phyloP scores from a whole-genome alignment of 2,888 invertebrate genomes.

The Tolmerus cingulatus region DNA sequence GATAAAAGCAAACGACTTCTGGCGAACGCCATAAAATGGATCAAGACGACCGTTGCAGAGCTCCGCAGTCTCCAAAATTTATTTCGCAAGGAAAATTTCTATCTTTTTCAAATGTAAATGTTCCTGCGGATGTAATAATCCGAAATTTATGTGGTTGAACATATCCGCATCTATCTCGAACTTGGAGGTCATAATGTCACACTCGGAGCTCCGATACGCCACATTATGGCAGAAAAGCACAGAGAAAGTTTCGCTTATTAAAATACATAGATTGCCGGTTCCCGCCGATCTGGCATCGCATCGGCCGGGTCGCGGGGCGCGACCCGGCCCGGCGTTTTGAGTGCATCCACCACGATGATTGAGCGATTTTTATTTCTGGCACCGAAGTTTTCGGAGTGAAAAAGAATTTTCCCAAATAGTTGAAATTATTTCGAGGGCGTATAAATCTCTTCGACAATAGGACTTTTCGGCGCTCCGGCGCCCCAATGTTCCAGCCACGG shows the following conservation, averaged over 20 bases:
- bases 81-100: constrained; percentile 32
- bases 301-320: neutral
- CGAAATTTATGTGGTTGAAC: constrained; percentile 33
- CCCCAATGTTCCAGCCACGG: neutral
- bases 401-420: constrained; percentile 13
- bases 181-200: constrained; percentile 20
- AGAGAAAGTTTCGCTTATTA: constrained; percentile 35
- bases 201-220: constrained; percentile 6
- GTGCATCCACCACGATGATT: constrained; percentile 11
- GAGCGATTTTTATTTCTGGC: constrained; percentile 33
- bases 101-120: constrained; percentile 35
- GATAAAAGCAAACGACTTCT: constrained; percentile 37
- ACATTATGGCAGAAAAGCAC: neutral
- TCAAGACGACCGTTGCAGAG: constrained; percentile 33
- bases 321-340: neutral
- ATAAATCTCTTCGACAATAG: constrained; percentile 29
- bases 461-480: neutral
- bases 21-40: constrained; percentile 37
- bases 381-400: neutral
- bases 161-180: constrained; percentile 27
- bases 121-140: constrained; percentile 40
- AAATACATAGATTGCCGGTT: neutral
- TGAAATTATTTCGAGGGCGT: constrained; percentile 2
- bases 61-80: constrained; percentile 33
- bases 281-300: neutral